Evolutionary conservation across 2,797 vertebrate genomes (phyloP).

Genomic region (Dendrocincla fuliginosa): DNA sequence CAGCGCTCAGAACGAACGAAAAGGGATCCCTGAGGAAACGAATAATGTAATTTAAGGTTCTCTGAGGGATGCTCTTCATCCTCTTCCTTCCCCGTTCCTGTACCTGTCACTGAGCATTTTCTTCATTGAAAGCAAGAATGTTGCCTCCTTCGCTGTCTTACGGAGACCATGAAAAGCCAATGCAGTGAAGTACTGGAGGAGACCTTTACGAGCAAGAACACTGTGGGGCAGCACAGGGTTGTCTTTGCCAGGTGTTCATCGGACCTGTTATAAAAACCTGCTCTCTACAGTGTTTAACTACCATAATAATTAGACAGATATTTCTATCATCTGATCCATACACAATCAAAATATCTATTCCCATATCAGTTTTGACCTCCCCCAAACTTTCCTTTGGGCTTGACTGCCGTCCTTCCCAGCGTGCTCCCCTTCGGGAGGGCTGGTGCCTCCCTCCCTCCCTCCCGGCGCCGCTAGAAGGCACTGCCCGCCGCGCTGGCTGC

Average conservation of each 20-base stretch:
- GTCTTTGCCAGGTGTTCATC: background rate
- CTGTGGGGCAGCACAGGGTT: rapidly evolving
- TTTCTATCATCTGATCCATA: background rate
- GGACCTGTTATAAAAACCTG: background rate
- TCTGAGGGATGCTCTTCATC: background rate
- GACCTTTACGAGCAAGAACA: background rate
- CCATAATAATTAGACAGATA: background rate
- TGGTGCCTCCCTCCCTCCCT: no score
- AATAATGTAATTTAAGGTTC: background rate
- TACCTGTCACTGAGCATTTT: background rate
- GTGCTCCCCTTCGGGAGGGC: background rate
- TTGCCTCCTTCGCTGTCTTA: background rate
- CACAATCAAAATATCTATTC: background rate
- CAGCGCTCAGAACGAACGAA: background rate
- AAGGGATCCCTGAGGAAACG: background rate
- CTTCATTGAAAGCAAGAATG: background rate
- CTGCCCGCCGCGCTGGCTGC: no score
- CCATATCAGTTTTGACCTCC: background rate
- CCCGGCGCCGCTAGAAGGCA: no score
- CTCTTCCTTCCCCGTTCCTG: background rate
- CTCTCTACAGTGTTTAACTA: background rate
- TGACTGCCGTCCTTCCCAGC: background rate
- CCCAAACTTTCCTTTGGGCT: background rate
- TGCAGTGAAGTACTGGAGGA: background rate
- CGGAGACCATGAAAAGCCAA: background rate